phyloP scores from a whole-genome alignment of 2,113 vertebrate genomes.

The Crypturellus undulatus region DNA sequence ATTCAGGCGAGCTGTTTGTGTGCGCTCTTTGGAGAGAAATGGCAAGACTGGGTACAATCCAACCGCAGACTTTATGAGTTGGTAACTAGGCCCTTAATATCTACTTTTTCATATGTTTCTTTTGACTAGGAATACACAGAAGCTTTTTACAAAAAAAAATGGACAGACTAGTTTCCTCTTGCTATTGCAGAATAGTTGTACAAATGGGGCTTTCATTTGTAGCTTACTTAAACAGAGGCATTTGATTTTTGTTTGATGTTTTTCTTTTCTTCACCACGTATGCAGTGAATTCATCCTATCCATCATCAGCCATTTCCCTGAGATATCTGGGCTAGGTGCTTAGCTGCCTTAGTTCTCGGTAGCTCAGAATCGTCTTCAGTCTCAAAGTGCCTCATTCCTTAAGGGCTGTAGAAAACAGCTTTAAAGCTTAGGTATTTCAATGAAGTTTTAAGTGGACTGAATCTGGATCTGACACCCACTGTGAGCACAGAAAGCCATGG shows the following conservation, averaged over 20 bases:
- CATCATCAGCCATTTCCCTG: neutral
- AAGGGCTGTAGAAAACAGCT: neutral
- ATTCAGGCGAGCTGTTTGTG: neutral
- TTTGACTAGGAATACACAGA: neutral
- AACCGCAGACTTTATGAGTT: neutral
- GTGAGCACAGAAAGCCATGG: neutral
- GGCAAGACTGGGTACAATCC: neutral
- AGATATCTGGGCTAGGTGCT: neutral
- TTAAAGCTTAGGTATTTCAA: neutral
- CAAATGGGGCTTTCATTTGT: neutral
- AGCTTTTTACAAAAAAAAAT: neutral
- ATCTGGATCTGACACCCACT: neutral
- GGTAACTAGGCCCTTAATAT: neutral
- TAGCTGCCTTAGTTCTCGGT: neutral
- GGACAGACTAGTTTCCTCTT: neutral
- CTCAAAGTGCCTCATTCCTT: neutral
- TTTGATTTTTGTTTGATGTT: accelerated
- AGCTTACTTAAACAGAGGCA: neutral
- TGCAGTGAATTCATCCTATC: neutral
- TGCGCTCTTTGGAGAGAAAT: neutral
- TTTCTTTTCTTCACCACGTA: neutral
- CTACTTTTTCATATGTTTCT: neutral
- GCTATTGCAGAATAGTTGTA: neutral
- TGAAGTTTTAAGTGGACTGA: neutral
- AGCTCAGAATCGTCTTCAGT: neutral